Evolutionary conservation across 2,888 invertebrate species (phyloP).

Genomic region (Caenorhabditis sp.): DNA sequence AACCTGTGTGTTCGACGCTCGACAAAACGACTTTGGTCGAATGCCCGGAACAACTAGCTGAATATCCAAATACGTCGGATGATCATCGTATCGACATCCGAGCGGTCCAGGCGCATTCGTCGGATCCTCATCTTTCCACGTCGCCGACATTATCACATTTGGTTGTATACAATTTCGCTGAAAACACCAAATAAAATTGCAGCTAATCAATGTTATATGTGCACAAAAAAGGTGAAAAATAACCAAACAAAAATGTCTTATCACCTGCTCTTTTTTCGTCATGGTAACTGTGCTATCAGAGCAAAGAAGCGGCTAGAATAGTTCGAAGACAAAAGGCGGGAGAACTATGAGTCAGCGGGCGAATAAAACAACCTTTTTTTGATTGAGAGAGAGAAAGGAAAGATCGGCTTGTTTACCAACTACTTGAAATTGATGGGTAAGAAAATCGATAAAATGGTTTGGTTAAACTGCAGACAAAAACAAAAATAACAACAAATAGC

Average conservation of each 20-base stretch:
- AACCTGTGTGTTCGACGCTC: slow-evolving; percentile 53
- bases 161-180: neutral
- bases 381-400: neutral
- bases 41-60: slow-evolving; percentile 54
- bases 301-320: neutral
- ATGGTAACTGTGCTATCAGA: neutral
- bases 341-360: neutral
- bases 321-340: neutral
- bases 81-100: slow-evolving; percentile 44
- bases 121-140: slow-evolving; percentile 37
- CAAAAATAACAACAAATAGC: neutral
- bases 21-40: slow-evolving; percentile 45
- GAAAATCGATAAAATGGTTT: neutral
- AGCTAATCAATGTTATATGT: too few species aligned
- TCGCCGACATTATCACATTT: slow-evolving; percentile 9
- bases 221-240: neutral
- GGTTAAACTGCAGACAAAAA: neutral
- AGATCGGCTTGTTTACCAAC: neutral
- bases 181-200: neutral
- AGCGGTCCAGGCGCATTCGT: slow-evolving; percentile 36
- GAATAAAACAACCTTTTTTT: neutral
- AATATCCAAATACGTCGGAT: slow-evolving; percentile 40
- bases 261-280: neutral
- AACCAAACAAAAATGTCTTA: neutral
- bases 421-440: neutral